Base-by-base conservation (phyloP, 2,113 vertebrate species). In the Hoplias malabaricus region DNA sequence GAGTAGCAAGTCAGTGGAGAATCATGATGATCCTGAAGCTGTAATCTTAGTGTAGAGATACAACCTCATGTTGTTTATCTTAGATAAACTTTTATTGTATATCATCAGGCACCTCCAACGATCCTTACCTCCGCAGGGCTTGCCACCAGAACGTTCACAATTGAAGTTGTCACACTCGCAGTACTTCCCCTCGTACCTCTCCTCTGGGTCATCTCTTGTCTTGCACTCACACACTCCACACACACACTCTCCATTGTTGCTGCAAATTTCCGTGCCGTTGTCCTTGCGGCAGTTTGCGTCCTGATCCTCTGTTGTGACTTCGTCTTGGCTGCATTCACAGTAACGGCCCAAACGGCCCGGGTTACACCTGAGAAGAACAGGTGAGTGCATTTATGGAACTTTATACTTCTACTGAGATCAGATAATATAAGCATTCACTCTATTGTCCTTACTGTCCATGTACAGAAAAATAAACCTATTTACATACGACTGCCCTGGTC, bases 111-210 rank as follows among this genome's bases (percentile, higher is more conserved):
- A 1, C n/a, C n/a, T 19, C 48, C 23, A 53, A 2, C 21, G 48
- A 23, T 0, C 5, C 91, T 91, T 80, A 97, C 98, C 98, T 95
- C 96, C 97, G 48, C 98, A 99, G 63, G 98, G 96, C 77, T 94
- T 92, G 85, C 96, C 98, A 84, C 94, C 94, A 53, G 95, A 97
- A 71, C 96, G 91, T 84, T 99, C 98, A 9, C 98, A 99, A 91
- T 96, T 98, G 92, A 99, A 99, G 88, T 99, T 99, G 90, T 99
- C 97, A 14, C 98, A 99, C 84, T 99, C 95, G 25, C 98, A 99
- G 81, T 92, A 98, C 86, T 96, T 95, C n/a, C 98, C 96, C 4
- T 93, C 96, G 87, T 97, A 98, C 27, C 95, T 87, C 87, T 99
- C 98, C 1, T 94, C 92, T 1, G 94, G 93, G 59, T 96, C 98